Conservation (phyloP, 2,797 vertebrate genomes). For the Ctenopoma multispine region DNA sequence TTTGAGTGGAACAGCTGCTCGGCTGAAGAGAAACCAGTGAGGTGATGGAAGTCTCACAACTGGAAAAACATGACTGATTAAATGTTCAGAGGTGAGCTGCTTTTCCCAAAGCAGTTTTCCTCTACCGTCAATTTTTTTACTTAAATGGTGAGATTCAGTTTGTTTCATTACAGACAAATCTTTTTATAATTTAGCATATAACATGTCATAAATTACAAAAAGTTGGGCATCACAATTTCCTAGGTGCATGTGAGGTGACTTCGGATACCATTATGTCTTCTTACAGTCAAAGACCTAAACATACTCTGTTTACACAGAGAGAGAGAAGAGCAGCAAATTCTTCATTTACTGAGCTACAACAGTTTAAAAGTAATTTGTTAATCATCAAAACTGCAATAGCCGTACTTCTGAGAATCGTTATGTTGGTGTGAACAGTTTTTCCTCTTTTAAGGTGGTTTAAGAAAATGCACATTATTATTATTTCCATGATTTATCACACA, state of each 20-base stretch:
- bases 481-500: too few species aligned
- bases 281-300: too few species aligned
- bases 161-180: neutral
- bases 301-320: neutral
- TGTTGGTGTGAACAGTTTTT: too few species aligned
- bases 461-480: too few species aligned
- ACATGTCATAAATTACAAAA: neutral
- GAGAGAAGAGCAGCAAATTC: neutral
- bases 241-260: neutral
- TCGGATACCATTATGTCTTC: neutral
- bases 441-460: too few species aligned
- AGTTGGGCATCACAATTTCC: too few species aligned
- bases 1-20: conserved; percentile 21
- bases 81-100: neutral
- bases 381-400: too few species aligned
- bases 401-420: too few species aligned
- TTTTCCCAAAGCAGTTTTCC: neutral
- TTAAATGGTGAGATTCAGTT: neutral
- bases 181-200: neutral
- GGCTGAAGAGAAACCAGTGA: conserved; percentile 5
- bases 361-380: too few species aligned
- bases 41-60: neutral
- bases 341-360: neutral
- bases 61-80: neutral
- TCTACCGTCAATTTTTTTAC: neutral